These are phyloP conservation scores for Trisateles emortualis DNA, from an alignment of 2,888 invertebrate genomes.

Conservation along the genomic window DNA sequence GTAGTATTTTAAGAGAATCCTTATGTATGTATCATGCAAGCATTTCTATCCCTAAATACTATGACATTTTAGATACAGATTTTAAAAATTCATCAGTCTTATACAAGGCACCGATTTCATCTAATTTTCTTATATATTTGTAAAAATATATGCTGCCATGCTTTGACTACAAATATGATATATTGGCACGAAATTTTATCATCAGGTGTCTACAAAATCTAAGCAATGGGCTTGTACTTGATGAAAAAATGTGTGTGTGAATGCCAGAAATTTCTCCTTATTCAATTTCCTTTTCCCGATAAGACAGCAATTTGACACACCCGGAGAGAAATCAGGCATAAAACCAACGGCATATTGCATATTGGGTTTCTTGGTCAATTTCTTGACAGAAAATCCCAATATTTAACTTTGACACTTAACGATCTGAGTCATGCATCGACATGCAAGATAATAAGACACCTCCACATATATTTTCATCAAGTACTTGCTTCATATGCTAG, in stretches of 20 bases:
- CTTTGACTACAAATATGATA: slow-evolving; percentile 13
- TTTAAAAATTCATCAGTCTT: slow-evolving; percentile 68
- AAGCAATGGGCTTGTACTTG: not conserved
- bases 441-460: not conserved
- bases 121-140: slow-evolving; percentile 51
- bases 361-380: too few relatives aligned
- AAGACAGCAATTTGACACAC: too few relatives aligned
- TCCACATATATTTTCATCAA: not conserved
- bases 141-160: slow-evolving; percentile 55
- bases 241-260: not conserved
- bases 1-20: not conserved
- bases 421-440: too few relatives aligned
- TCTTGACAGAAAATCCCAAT: too few relatives aligned
- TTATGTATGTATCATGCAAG: slow-evolving; percentile 29
- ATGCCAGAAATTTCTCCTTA: too few relatives aligned
- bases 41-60: slow-evolving; percentile 19
- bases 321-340: too few relatives aligned
- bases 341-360: too few relatives aligned
- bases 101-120: slow-evolving; percentile 73
- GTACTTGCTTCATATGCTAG: not conserved
- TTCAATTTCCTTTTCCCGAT: too few relatives aligned
- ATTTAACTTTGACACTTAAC: too few relatives aligned
- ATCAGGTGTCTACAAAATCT: not conserved
- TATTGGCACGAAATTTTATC: slow-evolving; percentile 37
- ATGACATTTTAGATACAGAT: slow-evolving; percentile 31